Base-by-base conservation (phyloP, 2,113 vertebrate genomes). In the Gasterosteus aculeatus region DNA sequence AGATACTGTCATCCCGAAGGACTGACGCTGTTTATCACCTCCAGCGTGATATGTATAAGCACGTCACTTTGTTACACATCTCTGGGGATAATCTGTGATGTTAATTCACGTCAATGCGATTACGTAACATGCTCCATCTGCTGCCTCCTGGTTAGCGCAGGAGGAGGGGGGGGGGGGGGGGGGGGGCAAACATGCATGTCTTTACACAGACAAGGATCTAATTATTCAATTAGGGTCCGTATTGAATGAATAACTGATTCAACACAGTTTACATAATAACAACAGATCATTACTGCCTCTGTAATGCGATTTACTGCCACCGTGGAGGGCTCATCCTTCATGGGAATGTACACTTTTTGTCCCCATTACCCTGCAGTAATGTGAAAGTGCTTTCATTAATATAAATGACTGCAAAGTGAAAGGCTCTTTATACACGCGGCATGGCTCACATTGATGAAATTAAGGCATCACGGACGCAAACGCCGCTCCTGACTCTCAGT, bases 141-240 rank as follows among this genome's bases (percentile, higher is more conserved):
- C 82, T 84, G 77, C 87, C 61, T 80, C 68, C 54, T 39, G 38
- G 75, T 38, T 38, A 69, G 75, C 72, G 29, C 78, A 61, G 66
- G 42, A 74, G 51, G 47, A 5, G 18, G 46, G 8, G 47, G 42
- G 42, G 42, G 42, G 14, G 42, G 44, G 44, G 14, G 15, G 7
- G 85, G 77, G 77, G 72, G 81, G 78, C 69, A 84, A 66, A 87
- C 81, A 73, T 49, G 80, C 78, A 81, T 81, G 72, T 89, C 86
- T 80, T 70, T 83, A 78, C 88, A 58, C 69, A 70, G 77, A 73
- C 78, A 69, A 80, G 73, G 84, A 85, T 88, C 75, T 63, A 82
- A 91, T 92, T 85, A 90, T 89, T 88, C 85, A 85, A 90, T 92
- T 91, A 92, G 69, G 61, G 46, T 42, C 60, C 61, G n/a, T 84